Conservation (phyloP, 2,888 invertebrate genomes). For the Heliconius cydno region DNA sequence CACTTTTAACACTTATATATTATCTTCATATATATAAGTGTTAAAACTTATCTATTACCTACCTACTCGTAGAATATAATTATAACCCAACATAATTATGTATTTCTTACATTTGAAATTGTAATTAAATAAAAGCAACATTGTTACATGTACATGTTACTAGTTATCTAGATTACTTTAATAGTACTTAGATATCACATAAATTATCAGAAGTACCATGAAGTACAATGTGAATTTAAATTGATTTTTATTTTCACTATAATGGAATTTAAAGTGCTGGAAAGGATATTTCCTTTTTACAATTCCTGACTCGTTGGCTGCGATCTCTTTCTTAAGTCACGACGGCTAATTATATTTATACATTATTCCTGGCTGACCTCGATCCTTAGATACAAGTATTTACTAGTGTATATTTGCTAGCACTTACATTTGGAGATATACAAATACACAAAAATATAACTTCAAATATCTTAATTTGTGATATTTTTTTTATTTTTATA, state of each 20-base stretch:
- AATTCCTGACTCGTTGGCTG: slow-evolving; percentile 67
- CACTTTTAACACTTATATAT: neutral
- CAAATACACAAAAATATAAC: neutral
- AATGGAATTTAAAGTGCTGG: slow-evolving; percentile 75
- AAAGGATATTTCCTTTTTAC: slow-evolving; percentile 71
- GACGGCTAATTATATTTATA: slow-evolving; percentile 72
- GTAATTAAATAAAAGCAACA: slow-evolving; percentile 32
- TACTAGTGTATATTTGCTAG: slow-evolving; percentile 42
- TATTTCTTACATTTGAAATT: slow-evolving; percentile 5
- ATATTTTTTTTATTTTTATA: no score
- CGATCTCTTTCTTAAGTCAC: slow-evolving; percentile 69
- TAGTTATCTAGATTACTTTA: slow-evolving; percentile 48
- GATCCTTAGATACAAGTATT: slow-evolving; percentile 52
- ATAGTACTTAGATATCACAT: slow-evolving; percentile 28
- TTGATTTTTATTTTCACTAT: slow-evolving; percentile 72
- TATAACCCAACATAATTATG: neutral
- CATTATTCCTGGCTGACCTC: slow-evolving; percentile 56
- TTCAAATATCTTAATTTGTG: neutral
- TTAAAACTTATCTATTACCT: no score
- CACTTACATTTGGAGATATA: slow-evolving; percentile 3
- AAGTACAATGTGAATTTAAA: slow-evolving; percentile 60
- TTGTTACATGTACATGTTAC: slow-evolving; percentile 37
- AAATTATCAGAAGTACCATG: slow-evolving; percentile 41
- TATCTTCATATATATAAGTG: no score
- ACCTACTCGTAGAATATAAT: no score